These are phyloP conservation scores for Gnathonemus longibarbis DNA, from an alignment of 2,113 vertebrate genomes.

Conservation along the genomic window DNA sequence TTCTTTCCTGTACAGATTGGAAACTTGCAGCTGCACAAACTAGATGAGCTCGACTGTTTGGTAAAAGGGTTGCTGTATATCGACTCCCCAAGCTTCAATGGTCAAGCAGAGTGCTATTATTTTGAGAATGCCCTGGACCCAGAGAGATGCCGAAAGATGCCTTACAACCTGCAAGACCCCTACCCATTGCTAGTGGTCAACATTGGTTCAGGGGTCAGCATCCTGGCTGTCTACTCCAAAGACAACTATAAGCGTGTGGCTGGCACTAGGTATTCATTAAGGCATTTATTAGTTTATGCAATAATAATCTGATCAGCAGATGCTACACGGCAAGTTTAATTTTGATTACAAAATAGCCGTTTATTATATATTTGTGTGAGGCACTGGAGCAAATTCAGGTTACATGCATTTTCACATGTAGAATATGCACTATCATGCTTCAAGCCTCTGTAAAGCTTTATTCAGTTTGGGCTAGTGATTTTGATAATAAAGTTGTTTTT, in stretches of 20 bases:
- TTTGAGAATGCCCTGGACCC: slow-evolving; percentile 78
- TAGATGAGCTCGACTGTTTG: slow-evolving; percentile 82
- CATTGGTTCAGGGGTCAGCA: slow-evolving; percentile 83
- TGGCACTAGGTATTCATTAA: slow-evolving; percentile 69
- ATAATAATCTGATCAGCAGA: slow-evolving; percentile 3
- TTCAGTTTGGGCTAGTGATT: not conserved
- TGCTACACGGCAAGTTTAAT: not conserved
- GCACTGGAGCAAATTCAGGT: not conserved
- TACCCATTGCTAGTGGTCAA: slow-evolving; percentile 87
- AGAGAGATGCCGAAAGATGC: slow-evolving; percentile 76
- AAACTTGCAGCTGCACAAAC: slow-evolving; percentile 74
- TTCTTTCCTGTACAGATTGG: slow-evolving; percentile 63
- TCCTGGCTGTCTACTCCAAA: slow-evolving; percentile 80
- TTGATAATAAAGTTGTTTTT: not conserved
- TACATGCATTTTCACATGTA: not conserved
- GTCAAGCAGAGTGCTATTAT: slow-evolving; percentile 79
- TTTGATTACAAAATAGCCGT: not conserved
- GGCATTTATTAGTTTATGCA: not conserved
- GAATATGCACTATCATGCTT: not conserved
- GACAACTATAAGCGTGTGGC: slow-evolving; percentile 83
- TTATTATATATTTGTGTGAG: not conserved
- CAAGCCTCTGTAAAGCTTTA: not conserved
- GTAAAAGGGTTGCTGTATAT: slow-evolving; percentile 80
- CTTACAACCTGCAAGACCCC: slow-evolving; percentile 78
- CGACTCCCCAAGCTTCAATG: slow-evolving; percentile 76